Evolutionary conservation across 2,797 vertebrate species (phyloP).

Genomic region (Gymnothorax javanicus): DNA sequence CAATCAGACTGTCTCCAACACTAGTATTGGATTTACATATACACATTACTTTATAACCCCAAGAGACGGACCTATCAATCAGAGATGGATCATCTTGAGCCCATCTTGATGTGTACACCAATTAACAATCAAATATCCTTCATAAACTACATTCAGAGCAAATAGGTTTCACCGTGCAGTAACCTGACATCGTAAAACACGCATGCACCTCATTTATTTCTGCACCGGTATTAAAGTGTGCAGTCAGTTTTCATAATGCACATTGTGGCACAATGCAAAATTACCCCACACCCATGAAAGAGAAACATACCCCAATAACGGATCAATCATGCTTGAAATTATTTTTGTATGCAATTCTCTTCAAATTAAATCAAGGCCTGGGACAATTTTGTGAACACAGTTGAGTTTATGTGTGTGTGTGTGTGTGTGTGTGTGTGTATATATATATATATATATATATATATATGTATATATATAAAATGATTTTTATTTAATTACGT

Average conservation of each 20-base stretch:
- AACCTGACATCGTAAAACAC: slow-evolving; percentile 30
- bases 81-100: not conserved
- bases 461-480: not conserved
- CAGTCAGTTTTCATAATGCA: slow-evolving; percentile 42
- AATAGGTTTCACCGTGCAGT: not conserved
- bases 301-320: not conserved
- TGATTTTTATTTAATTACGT: not conserved
- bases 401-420: not conserved
- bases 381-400: not conserved
- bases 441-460: no score
- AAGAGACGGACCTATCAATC: not conserved
- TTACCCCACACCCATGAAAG: not conserved
- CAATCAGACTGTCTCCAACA: slow-evolving; percentile 13
- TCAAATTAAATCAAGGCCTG: not conserved
- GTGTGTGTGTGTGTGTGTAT: no score
- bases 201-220: slow-evolving; percentile 49
- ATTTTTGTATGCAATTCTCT: not conserved
- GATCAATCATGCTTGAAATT: not conserved
- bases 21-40: not conserved
- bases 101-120: not conserved
- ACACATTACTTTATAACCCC: not conserved
- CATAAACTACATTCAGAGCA: not conserved
- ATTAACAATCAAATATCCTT: slow-evolving; percentile 4
- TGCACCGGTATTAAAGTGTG: slow-evolving; percentile 50
- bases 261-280: not conserved